phyloP scores from a whole-genome alignment of 2,888 invertebrate genomes.

The Chrysodeixis includens region DNA sequence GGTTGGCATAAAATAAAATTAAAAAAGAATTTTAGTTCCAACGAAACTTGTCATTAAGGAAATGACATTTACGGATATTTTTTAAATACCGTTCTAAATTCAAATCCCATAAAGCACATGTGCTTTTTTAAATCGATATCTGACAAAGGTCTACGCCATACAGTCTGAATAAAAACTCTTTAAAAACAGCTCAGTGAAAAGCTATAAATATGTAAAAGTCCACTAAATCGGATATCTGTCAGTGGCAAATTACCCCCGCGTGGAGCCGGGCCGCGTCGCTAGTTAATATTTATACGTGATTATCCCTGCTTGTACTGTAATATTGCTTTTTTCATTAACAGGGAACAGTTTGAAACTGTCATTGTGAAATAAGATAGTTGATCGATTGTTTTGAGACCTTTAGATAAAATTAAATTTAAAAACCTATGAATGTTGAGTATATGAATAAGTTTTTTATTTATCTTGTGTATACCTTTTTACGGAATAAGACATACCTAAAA shows the following conservation, averaged over 20 bases:
- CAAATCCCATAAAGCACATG: neutral
- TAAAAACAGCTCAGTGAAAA: neutral
- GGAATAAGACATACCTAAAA: too few species aligned
- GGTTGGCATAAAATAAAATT: slow-evolving; percentile 9
- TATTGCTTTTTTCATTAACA: slow-evolving; percentile 29
- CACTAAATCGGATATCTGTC: slow-evolving; percentile 44
- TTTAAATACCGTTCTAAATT: neutral
- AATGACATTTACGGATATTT: neutral
- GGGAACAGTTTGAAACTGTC: neutral
- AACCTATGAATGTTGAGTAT: too few species aligned
- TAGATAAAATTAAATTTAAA: too few species aligned
- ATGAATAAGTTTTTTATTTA: too few species aligned
- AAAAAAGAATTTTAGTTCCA: neutral
- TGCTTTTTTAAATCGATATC: neutral
- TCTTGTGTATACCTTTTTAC: too few species aligned
- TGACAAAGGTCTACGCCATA: neutral
- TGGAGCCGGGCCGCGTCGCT: slow-evolving; percentile 28
- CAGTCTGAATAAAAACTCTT: too few species aligned
- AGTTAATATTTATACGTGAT: slow-evolving; percentile 52
- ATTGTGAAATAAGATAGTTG: neutral
- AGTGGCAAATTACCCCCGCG: slow-evolving; percentile 38
- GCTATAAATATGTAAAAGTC: slow-evolving; percentile 18
- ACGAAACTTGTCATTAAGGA: neutral
- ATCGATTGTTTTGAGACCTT: neutral
- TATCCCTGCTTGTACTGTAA: slow-evolving; percentile 32